A percentile compares a stretch with the other conserved stretches of the same genome.
Conservation (phyloP, 2,888 invertebrate genomes). For the Pollenia amentaria region DNA sequence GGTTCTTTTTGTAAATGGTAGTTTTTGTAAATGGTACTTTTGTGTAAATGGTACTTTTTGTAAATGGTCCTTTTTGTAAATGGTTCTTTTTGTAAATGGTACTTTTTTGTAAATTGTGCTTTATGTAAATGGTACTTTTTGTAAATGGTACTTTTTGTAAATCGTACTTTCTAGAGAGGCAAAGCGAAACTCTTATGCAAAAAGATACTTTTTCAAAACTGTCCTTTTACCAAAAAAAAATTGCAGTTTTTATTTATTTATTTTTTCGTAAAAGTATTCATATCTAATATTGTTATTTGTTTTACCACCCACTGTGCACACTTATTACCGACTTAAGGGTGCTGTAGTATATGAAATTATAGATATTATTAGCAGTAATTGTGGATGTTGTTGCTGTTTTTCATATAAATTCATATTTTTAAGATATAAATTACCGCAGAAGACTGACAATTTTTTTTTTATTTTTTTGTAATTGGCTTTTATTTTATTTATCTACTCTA, state of each 20-base stretch:
- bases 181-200: neutral
- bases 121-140: neutral
- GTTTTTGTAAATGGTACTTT: too few relatives aligned
- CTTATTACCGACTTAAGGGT: neutral
- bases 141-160: neutral
- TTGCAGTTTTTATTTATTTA: neutral
- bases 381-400: conserved; percentile 26
- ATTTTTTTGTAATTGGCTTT: conserved; percentile 2
- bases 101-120: neutral
- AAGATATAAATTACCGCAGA: conserved; percentile 73
- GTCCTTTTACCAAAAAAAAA: neutral
- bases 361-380: conserved; percentile 3
- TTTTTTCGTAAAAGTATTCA: neutral
- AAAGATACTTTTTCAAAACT: neutral
- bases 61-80: too few relatives aligned
- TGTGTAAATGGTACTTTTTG: too few relatives aligned
- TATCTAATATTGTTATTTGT: neutral
- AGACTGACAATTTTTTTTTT: conserved; percentile 20
- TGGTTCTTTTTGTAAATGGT: too few relatives aligned
- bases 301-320: conserved; percentile 10
- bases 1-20: too few relatives aligned
- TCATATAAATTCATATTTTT: conserved; percentile 44
- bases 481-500: conserved; percentile 73
- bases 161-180: neutral
- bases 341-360: conserved; percentile 4